Percentiles rank a stretch among this genome's conserved stretches.
phyloP scores from a whole-genome alignment of 2,113 vertebrate species.

The Cepphus grylle region DNA sequence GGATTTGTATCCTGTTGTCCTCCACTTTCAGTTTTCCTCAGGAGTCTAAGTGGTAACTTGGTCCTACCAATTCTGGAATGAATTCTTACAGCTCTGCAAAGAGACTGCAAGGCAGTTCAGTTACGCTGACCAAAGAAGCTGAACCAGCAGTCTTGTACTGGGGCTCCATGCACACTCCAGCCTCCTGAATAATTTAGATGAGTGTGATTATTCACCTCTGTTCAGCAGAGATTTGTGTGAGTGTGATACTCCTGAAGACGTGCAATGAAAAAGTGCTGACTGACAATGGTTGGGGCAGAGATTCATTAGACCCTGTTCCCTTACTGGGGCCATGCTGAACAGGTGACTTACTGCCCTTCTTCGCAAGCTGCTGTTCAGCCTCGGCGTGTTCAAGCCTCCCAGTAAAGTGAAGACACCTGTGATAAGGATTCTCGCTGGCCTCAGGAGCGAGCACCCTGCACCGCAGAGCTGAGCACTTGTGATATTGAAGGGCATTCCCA shows the following conservation, averaged over 20 bases:
- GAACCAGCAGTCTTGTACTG: neutral
- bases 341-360: neutral
- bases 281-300: neutral
- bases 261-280: neutral
- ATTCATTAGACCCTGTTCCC: fast-evolving
- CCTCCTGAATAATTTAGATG: neutral
- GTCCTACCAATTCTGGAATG: neutral
- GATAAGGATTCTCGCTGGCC: slow-evolving; percentile 12
- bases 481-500: slow-evolving; percentile 80
- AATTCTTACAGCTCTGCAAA: neutral
- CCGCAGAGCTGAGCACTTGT: slow-evolving; percentile 60
- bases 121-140: fast-evolving
- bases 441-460: slow-evolving; percentile 70
- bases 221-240: neutral
- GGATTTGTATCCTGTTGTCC: neutral
- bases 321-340: neutral
- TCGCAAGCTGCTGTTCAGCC: neutral
- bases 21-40: neutral
- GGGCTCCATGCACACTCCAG: fast-evolving
- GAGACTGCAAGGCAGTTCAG: neutral
- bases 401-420: neutral
- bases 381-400: neutral
- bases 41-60: neutral
- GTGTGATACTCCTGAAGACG: fast-evolving
- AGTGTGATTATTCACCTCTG: fast-evolving